Conservation (phyloP, 1,140 invertebrate species). For the Nomia melanderi region DNA sequence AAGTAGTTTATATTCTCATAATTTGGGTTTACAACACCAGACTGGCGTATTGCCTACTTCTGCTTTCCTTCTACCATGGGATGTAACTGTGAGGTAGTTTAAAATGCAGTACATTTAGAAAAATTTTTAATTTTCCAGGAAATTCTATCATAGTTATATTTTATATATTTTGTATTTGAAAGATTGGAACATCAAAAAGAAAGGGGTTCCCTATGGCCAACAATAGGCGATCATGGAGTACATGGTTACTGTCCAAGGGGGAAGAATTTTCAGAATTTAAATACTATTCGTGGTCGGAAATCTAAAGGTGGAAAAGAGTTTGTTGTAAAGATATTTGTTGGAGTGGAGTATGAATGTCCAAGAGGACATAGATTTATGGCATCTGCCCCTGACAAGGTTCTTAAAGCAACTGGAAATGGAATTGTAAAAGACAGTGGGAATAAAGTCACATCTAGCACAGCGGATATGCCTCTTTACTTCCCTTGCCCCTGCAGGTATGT, state of each 20-base stretch:
- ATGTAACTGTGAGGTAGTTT: constrained; percentile 88
- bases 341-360: constrained; percentile 98
- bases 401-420: constrained; percentile 88
- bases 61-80: constrained; percentile 97
- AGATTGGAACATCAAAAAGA: constrained; percentile 80
- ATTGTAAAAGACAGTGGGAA: constrained; percentile 92
- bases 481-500: constrained; percentile 92
- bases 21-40: constrained; percentile 89
- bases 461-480: constrained; percentile 95
- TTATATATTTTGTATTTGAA: neutral
- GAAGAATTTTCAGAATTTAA: constrained; percentile 76
- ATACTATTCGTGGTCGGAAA: constrained; percentile 76
- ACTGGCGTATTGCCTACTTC: constrained; percentile 94
- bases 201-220: constrained; percentile 75
- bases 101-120: no score
- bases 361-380: constrained; percentile 97
- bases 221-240: constrained; percentile 70
- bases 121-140: constrained; percentile 4
- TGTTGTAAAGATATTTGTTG: constrained; percentile 96
- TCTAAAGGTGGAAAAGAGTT: constrained; percentile 83
- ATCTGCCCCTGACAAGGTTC: constrained; percentile 91
- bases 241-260: constrained; percentile 70
- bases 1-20: constrained; percentile 95
- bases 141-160: neutral
- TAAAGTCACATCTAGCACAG: constrained; percentile 86